Base-by-base conservation (phyloP, 2,888 invertebrate genomes). In the Malachius bipustulatus region DNA sequence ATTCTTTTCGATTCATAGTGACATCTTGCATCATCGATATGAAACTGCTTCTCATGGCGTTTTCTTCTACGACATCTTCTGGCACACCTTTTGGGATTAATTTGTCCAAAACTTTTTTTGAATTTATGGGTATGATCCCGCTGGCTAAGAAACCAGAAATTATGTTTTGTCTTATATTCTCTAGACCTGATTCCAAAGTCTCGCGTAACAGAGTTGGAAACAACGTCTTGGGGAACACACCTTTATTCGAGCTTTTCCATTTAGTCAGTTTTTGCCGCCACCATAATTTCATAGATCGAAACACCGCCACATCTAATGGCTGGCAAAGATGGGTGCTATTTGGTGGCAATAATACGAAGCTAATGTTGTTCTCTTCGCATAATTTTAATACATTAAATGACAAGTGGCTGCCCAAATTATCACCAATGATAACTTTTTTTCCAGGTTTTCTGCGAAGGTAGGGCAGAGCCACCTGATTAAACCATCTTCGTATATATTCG, bases 401-500 rank as follows among this genome's bases (percentile, higher is more conserved):
- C n/a, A n/a, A n/a, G n/a, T n/a, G n/a, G n/a, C n/a, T n/a, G n/a
- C n/a, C n/a, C n/a, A n/a, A n/a, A n/a, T n/a, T n/a, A n/a, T n/a
- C n/a, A n/a, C n/a, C n/a, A n/a, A n/a, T n/a, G n/a, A n/a, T n/a
- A n/a, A n/a, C n/a, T n/a, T n/a, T n/a, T n/a, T n/a, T n/a, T n/a
- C n/a, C 10, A 12, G 28, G 26, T 38, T 32, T 34, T 44, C 40
- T 36, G n/a, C 43, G 38, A 10, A 46, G 33, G 38, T 40, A 40
- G 14, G 47, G 45, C 14, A 57, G 15, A 16, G 43, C 34, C 6
- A 36, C 14, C 8, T 47, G 26, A 15, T 33, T 30, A 16, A 47
- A 46, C 44, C 44, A 46, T 47, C 43, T 38, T 46, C 40, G 33
- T 44, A 47, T 12, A 24, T 24, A 9, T 9, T n/a, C 8, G 24